These are phyloP conservation scores for Eupelmus urozonus DNA, from an alignment of 2,888 invertebrate genomes.

Conservation along the genomic window DNA sequence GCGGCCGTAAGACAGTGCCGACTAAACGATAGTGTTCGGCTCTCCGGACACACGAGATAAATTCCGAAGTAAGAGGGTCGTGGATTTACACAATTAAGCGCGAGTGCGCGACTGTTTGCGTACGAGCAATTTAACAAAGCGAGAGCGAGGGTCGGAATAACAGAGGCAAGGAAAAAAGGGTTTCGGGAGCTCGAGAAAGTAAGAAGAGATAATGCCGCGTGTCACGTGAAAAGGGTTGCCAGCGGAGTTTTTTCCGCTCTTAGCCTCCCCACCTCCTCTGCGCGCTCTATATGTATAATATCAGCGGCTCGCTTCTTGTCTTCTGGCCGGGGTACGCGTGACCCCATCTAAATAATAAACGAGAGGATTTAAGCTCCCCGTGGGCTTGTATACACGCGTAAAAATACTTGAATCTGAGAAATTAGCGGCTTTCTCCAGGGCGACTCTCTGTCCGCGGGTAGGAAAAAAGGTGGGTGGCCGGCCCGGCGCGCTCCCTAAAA, in stretches of 20 bases:
- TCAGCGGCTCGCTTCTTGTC: conserved; percentile 57
- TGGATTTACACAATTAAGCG: background rate
- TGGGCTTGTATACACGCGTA: conserved; percentile 69
- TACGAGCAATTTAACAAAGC: conserved; percentile 51
- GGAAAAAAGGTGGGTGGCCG: background rate
- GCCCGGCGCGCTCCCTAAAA: conserved; percentile 69
- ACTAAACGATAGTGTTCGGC: background rate
- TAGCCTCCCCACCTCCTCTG: conserved; percentile 53
- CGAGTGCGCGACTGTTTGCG: conserved; percentile 31
- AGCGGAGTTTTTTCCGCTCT: conserved; percentile 31
- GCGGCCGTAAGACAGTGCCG: conserved; percentile 14
- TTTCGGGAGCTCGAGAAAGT: conserved; percentile 43
- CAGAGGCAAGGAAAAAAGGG: conserved; percentile 42
- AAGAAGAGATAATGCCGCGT: conserved; percentile 66
- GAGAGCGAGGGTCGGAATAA: conserved; percentile 12
- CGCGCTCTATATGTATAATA: conserved; percentile 73
- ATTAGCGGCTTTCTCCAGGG: conserved; percentile 71
- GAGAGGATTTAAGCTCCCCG: conserved; percentile 75
- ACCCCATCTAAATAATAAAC: conserved; percentile 76
- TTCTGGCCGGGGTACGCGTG: background rate
- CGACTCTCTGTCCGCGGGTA: conserved; percentile 60
- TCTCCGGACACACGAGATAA: conserved; percentile 27
- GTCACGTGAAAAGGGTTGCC: conserved; percentile 63
- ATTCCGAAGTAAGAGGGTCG: background rate
- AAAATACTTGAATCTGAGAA: conserved; percentile 78